A percentile compares a stretch with the other conserved stretches of the same genome.
Conservation (phyloP, 2,113 vertebrate genomes). For the Bungarus multicinctus region DNA sequence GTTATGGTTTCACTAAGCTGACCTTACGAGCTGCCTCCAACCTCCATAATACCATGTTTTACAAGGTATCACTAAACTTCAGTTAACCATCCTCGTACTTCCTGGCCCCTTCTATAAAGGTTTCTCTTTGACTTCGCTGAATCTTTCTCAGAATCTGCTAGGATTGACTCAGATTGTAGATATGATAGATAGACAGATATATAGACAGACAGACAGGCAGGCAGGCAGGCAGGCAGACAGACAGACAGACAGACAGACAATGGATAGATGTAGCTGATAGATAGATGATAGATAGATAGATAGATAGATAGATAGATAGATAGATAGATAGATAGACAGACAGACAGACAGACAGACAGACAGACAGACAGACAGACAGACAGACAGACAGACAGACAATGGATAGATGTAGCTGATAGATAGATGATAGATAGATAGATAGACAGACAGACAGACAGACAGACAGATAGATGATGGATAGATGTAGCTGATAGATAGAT, state of each 20-base stretch:
- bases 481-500: too few species aligned
- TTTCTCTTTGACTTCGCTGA: neutral
- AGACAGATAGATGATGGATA: too few species aligned
- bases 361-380: neutral
- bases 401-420: too few species aligned
- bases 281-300: too few species aligned
- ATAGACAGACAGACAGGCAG: neutral
- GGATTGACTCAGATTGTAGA: neutral
- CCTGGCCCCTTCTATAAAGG: neutral
- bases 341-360: neutral
- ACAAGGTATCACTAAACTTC: constrained; percentile 60
- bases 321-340: too few species aligned
- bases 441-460: too few species aligned
- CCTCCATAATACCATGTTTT: constrained; percentile 73
- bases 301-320: too few species aligned
- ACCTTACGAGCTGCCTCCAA: constrained; percentile 69
- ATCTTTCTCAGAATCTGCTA: neutral
- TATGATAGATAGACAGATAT: neutral
- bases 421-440: too few species aligned
- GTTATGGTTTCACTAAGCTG: constrained; percentile 70
- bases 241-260: too few species aligned
- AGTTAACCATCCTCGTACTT: neutral
- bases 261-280: too few species aligned
- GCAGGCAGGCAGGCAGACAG: too few species aligned
- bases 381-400: too few species aligned